Evolutionary conservation across 2,797 vertebrate species (phyloP).

Genomic region (Takifugu rubripes): DNA sequence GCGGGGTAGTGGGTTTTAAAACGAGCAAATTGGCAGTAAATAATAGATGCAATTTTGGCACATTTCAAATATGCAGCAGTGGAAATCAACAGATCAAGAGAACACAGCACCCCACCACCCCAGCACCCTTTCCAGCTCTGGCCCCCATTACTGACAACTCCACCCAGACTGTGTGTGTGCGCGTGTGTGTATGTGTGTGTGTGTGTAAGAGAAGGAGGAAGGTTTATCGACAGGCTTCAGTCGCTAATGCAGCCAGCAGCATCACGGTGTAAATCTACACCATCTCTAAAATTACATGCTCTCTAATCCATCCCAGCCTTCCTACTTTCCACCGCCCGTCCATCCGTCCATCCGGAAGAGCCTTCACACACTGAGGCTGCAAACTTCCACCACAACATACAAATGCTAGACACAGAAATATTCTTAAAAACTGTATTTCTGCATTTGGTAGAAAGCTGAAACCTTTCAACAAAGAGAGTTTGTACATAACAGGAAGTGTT

Average conservation of each 20-base stretch:
- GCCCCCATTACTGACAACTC: conserved; percentile 71
- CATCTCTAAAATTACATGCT: conserved; percentile 77
- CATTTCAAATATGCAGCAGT: conserved; percentile 75
- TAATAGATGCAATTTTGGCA: conserved; percentile 80
- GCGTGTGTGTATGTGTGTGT: conserved; percentile 21
- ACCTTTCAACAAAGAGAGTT: background rate
- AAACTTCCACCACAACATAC: conserved; percentile 17
- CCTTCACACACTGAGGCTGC: conserved; percentile 20
- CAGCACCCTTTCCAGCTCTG: conserved; percentile 39
- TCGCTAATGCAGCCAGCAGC: conserved; percentile 74
- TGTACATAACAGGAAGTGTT: background rate
- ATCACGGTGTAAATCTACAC: conserved; percentile 78
- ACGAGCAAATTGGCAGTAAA: conserved; percentile 81
- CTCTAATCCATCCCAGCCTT: conserved; percentile 62
- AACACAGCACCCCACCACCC: conserved; percentile 60
- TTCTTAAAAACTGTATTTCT: background rate
- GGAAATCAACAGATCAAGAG: conserved; percentile 79
- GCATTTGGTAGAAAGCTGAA: too few species aligned
- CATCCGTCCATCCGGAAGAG: conserved; percentile 30
- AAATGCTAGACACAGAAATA: background rate
- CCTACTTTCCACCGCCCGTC: conserved; percentile 18
- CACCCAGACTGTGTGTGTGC: conserved; percentile 31
- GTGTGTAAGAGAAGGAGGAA: conserved; percentile 42
- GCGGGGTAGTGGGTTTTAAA: conserved; percentile 55
- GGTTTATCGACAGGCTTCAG: conserved; percentile 74